These are phyloP conservation scores for Clusia tigrina DNA, from an alignment of 2,888 invertebrate genomes.

Conservation along the genomic window DNA sequence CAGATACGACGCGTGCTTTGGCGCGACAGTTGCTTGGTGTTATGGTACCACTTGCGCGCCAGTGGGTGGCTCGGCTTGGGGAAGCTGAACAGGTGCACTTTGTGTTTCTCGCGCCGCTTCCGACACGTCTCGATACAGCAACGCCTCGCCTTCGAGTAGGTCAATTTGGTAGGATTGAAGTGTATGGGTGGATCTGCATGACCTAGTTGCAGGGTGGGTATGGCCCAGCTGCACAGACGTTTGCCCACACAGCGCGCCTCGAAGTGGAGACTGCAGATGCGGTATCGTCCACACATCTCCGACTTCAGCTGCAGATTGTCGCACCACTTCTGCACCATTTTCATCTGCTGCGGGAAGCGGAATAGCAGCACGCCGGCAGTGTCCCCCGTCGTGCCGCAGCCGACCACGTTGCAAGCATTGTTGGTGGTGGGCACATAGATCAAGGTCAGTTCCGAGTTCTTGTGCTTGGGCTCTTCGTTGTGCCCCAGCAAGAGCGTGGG, in stretches of 20 bases:
- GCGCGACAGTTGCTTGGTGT: background rate
- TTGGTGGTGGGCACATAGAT: slow-evolving; percentile 40
- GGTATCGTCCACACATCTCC: background rate
- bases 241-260: slow-evolving; percentile 43
- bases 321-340: slow-evolving; percentile 45
- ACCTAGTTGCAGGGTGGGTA: slow-evolving; percentile 51
- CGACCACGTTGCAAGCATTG: slow-evolving; percentile 27
- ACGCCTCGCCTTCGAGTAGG: too few relatives aligned
- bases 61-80: background rate
- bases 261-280: slow-evolving; percentile 52
- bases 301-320: slow-evolving; percentile 40
- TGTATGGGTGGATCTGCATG: slow-evolving; percentile 34
- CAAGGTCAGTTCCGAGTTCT: background rate
- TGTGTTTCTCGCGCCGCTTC: background rate
- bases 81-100: background rate
- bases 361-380: slow-evolving; percentile 26
- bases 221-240: slow-evolving; percentile 33
- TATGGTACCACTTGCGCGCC: background rate
- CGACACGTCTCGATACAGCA: background rate
- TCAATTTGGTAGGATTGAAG: slow-evolving; percentile 43
- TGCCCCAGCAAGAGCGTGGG: slow-evolving; percentile 35
- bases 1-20: slow-evolving; percentile 39
- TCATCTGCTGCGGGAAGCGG: slow-evolving; percentile 32
- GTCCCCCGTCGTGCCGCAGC: slow-evolving; percentile 18
- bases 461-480: background rate